A percentile compares a stretch with the other conserved stretches of the same genome.
Conservation (phyloP, 2,797 vertebrate species). For the Poeciliopsis gracilis region DNA sequence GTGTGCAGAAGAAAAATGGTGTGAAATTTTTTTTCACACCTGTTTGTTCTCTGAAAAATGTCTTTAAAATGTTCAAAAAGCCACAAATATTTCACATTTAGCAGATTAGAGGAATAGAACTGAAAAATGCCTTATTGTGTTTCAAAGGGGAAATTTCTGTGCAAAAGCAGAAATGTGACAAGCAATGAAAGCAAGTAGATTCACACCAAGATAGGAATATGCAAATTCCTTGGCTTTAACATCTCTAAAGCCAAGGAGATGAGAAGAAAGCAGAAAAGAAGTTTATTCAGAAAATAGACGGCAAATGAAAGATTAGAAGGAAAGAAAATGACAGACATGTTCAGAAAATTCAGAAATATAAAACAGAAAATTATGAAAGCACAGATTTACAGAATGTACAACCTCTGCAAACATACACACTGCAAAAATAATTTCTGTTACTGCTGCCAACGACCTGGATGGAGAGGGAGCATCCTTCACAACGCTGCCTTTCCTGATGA, state of each 20-base stretch:
- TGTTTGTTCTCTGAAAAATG: background rate
- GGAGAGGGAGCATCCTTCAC: no score
- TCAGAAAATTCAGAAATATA: slow-evolving; percentile 19
- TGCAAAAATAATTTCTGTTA: slow-evolving; percentile 2
- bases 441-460: no score
- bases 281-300: slow-evolving; percentile 62
- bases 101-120: background rate
- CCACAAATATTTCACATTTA: background rate
- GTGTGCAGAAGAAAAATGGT: no score
- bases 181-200: no score
- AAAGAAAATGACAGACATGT: slow-evolving; percentile 8
- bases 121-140: background rate
- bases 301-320: slow-evolving; percentile 47
- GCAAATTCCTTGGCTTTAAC: no score
- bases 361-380: slow-evolving; percentile 25
- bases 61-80: background rate
- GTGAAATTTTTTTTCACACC: no score
- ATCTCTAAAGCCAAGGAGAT: slow-evolving; percentile 22
- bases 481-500: no score
- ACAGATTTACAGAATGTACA: slow-evolving; percentile 13
- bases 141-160: no score
- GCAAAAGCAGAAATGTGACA: no score
- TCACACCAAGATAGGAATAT: no score
- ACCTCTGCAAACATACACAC: background rate
- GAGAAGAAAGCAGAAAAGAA: slow-evolving; percentile 40